Conservation (phyloP, 1,140 invertebrate species). For the Maniola jurtina region DNA sequence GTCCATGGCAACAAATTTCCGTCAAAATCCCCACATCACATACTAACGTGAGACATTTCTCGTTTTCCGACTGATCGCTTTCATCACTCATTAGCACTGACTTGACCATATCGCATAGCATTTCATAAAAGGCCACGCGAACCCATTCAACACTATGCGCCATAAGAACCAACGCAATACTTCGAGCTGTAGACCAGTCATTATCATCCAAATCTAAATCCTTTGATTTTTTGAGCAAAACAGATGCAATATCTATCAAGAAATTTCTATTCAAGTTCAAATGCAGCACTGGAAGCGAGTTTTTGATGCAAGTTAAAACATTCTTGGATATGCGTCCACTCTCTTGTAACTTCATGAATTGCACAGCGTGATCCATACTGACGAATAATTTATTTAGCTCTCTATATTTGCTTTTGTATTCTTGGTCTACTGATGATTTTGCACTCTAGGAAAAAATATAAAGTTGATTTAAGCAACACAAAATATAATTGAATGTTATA, state of each 20-base stretch:
- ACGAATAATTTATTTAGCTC: constrained; percentile 69
- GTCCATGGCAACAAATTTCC: constrained; percentile 83
- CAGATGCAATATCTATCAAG: constrained; percentile 62
- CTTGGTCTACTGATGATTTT: constrained; percentile 54
- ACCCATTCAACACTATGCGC: constrained; percentile 67
- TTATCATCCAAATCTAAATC: constrained; percentile 54
- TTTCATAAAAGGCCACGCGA: constrained; percentile 51
- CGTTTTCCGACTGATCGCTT: constrained; percentile 43
- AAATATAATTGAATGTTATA: too few species aligned
- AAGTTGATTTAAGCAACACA: neutral
- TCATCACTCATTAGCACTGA: constrained; percentile 61
- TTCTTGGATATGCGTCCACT: constrained; percentile 41
- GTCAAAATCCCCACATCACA: constrained; percentile 79
- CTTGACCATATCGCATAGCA: constrained; percentile 54
- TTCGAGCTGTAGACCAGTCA: constrained; percentile 59
- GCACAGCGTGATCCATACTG: constrained; percentile 73
- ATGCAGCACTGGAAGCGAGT: constrained; percentile 71
- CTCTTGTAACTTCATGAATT: constrained; percentile 64
- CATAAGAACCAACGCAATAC: constrained; percentile 71
- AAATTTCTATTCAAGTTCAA: constrained; percentile 72
- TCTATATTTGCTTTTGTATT: constrained; percentile 69
- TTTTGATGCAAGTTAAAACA: constrained; percentile 61
- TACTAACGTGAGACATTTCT: constrained; percentile 75
- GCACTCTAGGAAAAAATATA: constrained; percentile 43
- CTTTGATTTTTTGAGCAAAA: constrained; percentile 61